These are phyloP conservation scores for Drosophila albomicans DNA, from an alignment of 1,140 invertebrate genomes.

Conservation along the genomic window DNA sequence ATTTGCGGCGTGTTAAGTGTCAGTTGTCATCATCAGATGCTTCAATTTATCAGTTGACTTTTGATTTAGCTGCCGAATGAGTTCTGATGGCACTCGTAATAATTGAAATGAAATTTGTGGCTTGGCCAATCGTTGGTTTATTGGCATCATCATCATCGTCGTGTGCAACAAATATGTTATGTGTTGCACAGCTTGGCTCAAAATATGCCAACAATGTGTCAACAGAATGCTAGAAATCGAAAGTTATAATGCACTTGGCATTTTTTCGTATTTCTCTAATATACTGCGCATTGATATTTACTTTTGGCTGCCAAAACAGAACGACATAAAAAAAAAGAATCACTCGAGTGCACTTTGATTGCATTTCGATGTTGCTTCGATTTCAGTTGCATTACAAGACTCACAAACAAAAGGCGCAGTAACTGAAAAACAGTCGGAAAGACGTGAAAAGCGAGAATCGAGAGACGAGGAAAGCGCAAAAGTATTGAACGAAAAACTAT, in stretches of 20 bases:
- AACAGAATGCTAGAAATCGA: conserved; percentile 66
- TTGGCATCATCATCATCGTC: conserved; percentile 37
- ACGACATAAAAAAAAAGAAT: conserved; percentile 31
- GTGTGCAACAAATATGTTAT: conserved; percentile 4
- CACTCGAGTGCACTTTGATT: conserved; percentile 66
- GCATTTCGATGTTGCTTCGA: conserved; percentile 69
- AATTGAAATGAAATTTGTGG: conserved; percentile 14
- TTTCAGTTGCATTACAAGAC: conserved; percentile 73
- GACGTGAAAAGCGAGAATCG: not conserved
- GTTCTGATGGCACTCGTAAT: conserved; percentile 4
- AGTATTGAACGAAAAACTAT: conserved; percentile 67
- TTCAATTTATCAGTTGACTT: conserved; percentile 20
- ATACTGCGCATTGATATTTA: conserved; percentile 46
- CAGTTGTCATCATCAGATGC: conserved; percentile 41
- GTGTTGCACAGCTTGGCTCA: conserved; percentile 42
- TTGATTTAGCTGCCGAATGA: conserved; percentile 7
- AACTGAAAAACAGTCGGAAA: conserved; percentile 9
- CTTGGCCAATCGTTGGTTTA: conserved; percentile 15
- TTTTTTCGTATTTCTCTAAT: conserved; percentile 5
- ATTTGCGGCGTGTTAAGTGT: conserved; percentile 9
- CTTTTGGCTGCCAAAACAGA: conserved; percentile 36
- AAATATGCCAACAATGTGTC: conserved; percentile 74
- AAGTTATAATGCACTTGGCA: conserved; percentile 42
- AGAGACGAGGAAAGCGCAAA: not conserved
- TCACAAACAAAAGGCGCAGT: conserved; percentile 68